Evolutionary conservation across 2,888 invertebrate species (phyloP).

Genomic region (Megamerina dolium): DNA sequence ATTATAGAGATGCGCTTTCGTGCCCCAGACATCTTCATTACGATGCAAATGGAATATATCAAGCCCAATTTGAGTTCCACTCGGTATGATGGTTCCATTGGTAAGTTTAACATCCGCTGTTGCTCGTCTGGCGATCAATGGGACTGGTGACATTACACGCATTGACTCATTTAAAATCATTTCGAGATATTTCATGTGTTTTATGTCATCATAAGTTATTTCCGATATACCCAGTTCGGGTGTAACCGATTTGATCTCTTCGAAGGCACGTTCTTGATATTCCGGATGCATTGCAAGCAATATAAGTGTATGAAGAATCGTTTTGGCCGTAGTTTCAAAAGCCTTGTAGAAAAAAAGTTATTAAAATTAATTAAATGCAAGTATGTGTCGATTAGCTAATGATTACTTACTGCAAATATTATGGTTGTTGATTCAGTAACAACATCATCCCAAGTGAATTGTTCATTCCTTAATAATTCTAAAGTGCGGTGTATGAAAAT

Average conservation of each 20-base stretch:
- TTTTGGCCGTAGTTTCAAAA: slow-evolving; percentile 25
- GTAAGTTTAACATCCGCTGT: slow-evolving; percentile 17
- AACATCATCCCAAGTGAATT: slow-evolving; percentile 20
- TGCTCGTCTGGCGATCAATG: slow-evolving; percentile 24
- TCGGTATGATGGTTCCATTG: slow-evolving; percentile 22
- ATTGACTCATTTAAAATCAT: slow-evolving; percentile 29
- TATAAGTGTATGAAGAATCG: slow-evolving; percentile 17
- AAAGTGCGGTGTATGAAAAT: too few relatives aligned
- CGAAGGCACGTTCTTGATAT: slow-evolving; percentile 22
- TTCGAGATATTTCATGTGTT: slow-evolving; percentile 27
- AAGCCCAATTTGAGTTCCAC: slow-evolving; percentile 18
- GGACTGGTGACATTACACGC: slow-evolving; percentile 25
- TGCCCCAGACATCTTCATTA: slow-evolving; percentile 27
- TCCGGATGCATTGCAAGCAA: slow-evolving; percentile 25
- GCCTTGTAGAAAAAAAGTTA: slow-evolving; percentile 17
- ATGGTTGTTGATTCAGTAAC: slow-evolving; percentile 18
- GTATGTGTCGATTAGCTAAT: not conserved
- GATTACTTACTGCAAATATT: slow-evolving; percentile 16
- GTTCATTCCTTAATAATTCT: too few relatives aligned
- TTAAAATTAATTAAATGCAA: not conserved
- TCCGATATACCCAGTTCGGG: slow-evolving; percentile 23
- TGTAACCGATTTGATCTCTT: slow-evolving; percentile 20
- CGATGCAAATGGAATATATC: slow-evolving; percentile 27
- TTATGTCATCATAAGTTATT: slow-evolving; percentile 20
- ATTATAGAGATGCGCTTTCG: slow-evolving; percentile 24